Percentiles rank a stretch among this genome's conserved stretches.
Evolutionary conservation across 2,888 invertebrate species (phyloP).

Genomic region (Pristionchus entomophagus): DNA sequence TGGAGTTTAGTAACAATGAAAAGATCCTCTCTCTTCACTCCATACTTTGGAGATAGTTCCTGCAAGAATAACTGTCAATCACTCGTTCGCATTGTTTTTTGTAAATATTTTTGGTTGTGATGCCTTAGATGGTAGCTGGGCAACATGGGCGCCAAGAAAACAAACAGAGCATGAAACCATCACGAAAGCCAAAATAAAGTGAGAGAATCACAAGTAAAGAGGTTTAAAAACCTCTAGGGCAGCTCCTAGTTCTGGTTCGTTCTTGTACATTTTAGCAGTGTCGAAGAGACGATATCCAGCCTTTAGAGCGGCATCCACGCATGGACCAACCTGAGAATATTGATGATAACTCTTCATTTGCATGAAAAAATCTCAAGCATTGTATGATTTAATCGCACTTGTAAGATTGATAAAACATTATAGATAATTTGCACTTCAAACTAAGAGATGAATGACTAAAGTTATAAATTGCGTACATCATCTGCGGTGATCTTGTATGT

Average conservation of each 20-base stretch:
- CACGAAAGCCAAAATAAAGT: neutral
- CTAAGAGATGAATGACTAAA: too few species aligned
- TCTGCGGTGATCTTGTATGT: conserved; percentile 72
- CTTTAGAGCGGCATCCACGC: conserved; percentile 76
- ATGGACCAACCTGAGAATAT: conserved; percentile 62
- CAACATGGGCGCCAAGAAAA: too few species aligned
- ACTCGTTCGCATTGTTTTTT: neutral
- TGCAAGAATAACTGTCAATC: conserved; percentile 51
- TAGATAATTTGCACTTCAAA: too few species aligned
- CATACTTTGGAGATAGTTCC: conserved; percentile 83
- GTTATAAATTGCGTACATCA: conserved; percentile 60
- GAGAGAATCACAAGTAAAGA: too few species aligned
- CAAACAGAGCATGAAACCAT: conserved; percentile 22
- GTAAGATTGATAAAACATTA: too few species aligned
- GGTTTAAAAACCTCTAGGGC: conserved; percentile 79
- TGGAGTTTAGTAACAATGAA: conserved; percentile 86
- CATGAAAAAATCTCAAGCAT: too few species aligned
- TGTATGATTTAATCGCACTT: too few species aligned
- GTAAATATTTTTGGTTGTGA: too few species aligned
- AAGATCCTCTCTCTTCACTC: conserved; percentile 83
- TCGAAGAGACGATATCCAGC: conserved; percentile 80
- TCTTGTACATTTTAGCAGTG: conserved; percentile 86
- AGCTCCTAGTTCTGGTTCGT: conserved; percentile 84
- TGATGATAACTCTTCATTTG: neutral
- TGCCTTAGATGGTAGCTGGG: too few species aligned